These are phyloP conservation scores for Coregonus suidteri DNA, from an alignment of 2,797 vertebrate genomes.

Conservation along the genomic window DNA sequence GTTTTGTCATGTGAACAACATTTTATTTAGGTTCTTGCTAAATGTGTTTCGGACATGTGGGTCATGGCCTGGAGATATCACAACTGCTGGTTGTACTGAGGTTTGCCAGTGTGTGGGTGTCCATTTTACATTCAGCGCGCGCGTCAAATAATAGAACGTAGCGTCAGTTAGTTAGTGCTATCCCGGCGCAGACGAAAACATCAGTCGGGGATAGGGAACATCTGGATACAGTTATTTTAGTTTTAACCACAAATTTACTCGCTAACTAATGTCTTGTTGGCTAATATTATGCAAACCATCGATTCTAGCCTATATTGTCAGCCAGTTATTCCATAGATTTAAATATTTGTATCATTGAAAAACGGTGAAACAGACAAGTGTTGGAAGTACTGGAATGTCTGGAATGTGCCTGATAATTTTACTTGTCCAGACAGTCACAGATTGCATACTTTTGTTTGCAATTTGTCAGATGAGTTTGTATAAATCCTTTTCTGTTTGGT, in stretches of 20 bases:
- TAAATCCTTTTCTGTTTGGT: background rate
- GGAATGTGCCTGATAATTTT: background rate
- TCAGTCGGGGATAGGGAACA: background rate
- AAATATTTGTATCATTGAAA: background rate
- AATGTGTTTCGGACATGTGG: background rate
- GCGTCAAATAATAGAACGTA: background rate
- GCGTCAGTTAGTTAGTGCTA: background rate
- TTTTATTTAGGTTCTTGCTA: background rate
- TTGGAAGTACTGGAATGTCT: background rate
- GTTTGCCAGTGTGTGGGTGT: conserved; percentile 3
- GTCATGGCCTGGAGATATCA: background rate
- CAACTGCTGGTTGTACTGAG: background rate
- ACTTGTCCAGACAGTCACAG: background rate
- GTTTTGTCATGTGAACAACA: background rate
- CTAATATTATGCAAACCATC: background rate
- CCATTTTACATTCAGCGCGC: conserved; percentile 16
- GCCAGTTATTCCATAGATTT: background rate
- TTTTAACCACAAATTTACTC: too few relatives aligned
- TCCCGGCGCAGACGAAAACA: background rate
- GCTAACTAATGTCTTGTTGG: background rate
- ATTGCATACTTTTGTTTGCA: background rate
- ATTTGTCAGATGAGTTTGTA: background rate
- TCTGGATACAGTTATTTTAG: background rate
- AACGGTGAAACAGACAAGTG: background rate
- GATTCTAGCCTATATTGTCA: background rate